These are phyloP conservation scores for Sinocyclocheilus rhinocerous DNA, from an alignment of 2,113 vertebrate genomes.

Conservation along the genomic window DNA sequence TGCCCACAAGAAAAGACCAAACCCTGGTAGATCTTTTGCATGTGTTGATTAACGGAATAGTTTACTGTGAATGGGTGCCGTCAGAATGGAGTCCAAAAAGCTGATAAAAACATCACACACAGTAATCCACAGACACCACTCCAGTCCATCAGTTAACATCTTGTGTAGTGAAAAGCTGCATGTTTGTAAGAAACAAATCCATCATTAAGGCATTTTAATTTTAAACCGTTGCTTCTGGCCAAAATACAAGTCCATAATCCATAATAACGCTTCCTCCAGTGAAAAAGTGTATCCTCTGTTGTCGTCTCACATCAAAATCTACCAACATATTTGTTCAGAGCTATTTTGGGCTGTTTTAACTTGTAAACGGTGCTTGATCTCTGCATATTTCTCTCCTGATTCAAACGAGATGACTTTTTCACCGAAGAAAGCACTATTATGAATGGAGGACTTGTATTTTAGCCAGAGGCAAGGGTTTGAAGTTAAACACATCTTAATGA, in stretches of 20 bases:
- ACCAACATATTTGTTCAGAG: neutral
- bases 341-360: neutral
- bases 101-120: too few relatives aligned
- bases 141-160: neutral
- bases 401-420: too few relatives aligned
- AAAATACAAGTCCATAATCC: neutral
- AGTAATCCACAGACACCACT: neutral
- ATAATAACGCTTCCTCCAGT: neutral
- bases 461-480: too few relatives aligned
- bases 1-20: slow-evolving; percentile 81
- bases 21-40: too few relatives aligned
- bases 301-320: neutral
- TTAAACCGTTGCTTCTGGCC: neutral
- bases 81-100: too few relatives aligned
- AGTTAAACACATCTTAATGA: too few relatives aligned
- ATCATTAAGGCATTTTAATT: neutral
- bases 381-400: too few relatives aligned
- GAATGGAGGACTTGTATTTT: too few relatives aligned
- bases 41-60: too few relatives aligned
- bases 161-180: neutral
- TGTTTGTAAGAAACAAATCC: neutral
- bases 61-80: too few relatives aligned
- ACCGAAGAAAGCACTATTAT: too few relatives aligned
- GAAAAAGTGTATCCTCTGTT: too few relatives aligned
- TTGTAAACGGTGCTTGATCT: neutral